Base-by-base conservation (phyloP, 2,888 invertebrate genomes). In the Clitarchus hookeri region DNA sequence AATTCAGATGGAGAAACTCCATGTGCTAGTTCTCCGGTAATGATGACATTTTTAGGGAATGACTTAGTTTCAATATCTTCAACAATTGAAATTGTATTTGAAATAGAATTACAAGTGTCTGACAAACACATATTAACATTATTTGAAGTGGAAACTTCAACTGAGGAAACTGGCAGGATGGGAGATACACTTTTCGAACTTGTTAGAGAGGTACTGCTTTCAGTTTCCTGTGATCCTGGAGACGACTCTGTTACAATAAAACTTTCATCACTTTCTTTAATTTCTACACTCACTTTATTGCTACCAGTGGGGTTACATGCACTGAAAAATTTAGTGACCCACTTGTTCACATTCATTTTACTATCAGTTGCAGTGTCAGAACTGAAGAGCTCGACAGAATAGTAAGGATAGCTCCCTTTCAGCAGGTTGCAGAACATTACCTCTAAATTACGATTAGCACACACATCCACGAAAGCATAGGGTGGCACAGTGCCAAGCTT, bases 321-420 rank as follows among this genome's bases (percentile, higher is more conserved):
- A 65, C 65, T 23, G n/a, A 65, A 65, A n/a, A 65, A 65, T n/a
- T 65, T 65, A n/a, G 65, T 65, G 65, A 65, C 65, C 65, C 65
- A 65, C 19, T 65, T 65, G n/a, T 65, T 65, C 16, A 65, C 65
- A 65, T 65, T 65, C 8, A 65, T n/a, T 23, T 65, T 65, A 23
- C n/a, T 65, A 65, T n/a, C 65, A 9, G 19, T 23, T n/a, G 19
- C 65, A 65, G 65, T 11, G n/a, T 65, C 12, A 23, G 13, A 65
- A 65, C 65, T 65, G n/a, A 23, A 65, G 19, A 65, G 65, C 65
- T 65, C 3, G 8, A 65, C 65, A 8, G 65, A 6, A 23, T 65
- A 65, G 65, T n/a, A 65, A 8, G 65, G 65, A n/a, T 65, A 65
- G n/a, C n/a, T 65, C 8, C 65, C 65, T 65, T 65, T 65, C n/a